phyloP scores from a whole-genome alignment of 1,140 invertebrate species.

The Magallana gigas region DNA sequence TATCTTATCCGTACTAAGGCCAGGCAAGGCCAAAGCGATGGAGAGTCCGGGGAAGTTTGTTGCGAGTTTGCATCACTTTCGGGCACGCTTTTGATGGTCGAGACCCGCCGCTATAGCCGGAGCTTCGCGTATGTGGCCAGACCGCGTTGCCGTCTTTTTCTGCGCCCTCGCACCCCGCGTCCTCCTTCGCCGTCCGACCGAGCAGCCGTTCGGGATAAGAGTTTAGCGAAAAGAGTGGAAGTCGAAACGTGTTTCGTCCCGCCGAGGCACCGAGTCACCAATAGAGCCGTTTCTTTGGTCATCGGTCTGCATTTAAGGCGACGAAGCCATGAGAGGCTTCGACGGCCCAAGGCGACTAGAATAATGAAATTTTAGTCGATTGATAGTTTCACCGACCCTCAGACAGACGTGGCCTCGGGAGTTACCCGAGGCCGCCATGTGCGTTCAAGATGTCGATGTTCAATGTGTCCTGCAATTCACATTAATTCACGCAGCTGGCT shows the following conservation, averaged over 20 bases:
- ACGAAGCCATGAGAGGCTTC: not conserved
- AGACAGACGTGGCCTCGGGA: constrained; percentile 82
- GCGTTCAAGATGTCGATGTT: constrained; percentile 90
- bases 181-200: not conserved
- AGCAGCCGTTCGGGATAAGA: not conserved
- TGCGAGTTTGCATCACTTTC: no score
- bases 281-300: not conserved
- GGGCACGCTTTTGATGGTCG: no score
- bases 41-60: no score
- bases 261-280: not conserved
- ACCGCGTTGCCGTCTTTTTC: not conserved
- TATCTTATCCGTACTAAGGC: no score
- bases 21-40: no score
- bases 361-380: constrained; percentile 4
- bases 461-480: constrained; percentile 90
- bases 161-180: no score
- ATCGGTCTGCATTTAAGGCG: not conserved
- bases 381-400: constrained; percentile 77
- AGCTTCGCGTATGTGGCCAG: no score
- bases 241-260: no score
- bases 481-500: constrained; percentile 87
- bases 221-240: not conserved
- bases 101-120: not conserved
- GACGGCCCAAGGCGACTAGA: constrained; percentile 40
- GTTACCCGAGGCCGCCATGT: constrained; percentile 86